Percentiles rank a stretch among this genome's conserved stretches.
phyloP scores from a whole-genome alignment of 1,140 invertebrate genomes.

The Drosophila sulfurigaster region DNA sequence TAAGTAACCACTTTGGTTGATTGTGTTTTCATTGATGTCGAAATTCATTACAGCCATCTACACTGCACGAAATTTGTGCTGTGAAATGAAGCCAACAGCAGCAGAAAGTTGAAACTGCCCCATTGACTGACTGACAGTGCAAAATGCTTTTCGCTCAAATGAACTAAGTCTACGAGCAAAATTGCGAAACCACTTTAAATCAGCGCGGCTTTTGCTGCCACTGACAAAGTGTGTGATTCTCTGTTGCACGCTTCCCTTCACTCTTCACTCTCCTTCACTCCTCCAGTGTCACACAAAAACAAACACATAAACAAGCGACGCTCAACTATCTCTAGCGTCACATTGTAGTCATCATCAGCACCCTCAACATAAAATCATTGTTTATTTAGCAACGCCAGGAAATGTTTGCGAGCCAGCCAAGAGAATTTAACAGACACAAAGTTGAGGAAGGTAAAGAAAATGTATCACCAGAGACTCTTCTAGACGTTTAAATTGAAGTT shows the following conservation, averaged over 20 bases:
- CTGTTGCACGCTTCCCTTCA: constrained; percentile 32
- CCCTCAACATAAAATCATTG: constrained; percentile 35
- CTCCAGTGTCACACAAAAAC: neutral
- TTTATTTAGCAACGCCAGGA: constrained; percentile 32
- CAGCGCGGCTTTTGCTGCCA: constrained; percentile 64
- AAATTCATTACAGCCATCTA: constrained; percentile 71
- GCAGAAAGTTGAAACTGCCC: neutral
- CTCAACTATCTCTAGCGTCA: constrained; percentile 23
- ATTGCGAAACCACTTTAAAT: constrained; percentile 66
- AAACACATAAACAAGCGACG: neutral
- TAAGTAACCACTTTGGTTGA: constrained; percentile 82
- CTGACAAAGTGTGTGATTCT: constrained; percentile 65
- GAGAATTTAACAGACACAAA: constrained; percentile 1
- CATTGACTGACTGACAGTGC: constrained; percentile 27
- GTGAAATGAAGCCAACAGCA: constrained; percentile 1
- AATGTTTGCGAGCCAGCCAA: constrained; percentile 4
- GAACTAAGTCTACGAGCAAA: constrained; percentile 67
- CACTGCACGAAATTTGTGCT: constrained; percentile 58
- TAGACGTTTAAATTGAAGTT: neutral
- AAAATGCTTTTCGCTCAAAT: constrained; percentile 57
- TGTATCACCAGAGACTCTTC: neutral
- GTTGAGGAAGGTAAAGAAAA: neutral
- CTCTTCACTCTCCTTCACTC: neutral
- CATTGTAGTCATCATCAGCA: constrained; percentile 39
- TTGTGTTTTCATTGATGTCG: constrained; percentile 83